Percentiles rank a stretch among this genome's conserved stretches.
phyloP scores from a whole-genome alignment of 2,113 vertebrate genomes.

The Halcyon senegalensis region DNA sequence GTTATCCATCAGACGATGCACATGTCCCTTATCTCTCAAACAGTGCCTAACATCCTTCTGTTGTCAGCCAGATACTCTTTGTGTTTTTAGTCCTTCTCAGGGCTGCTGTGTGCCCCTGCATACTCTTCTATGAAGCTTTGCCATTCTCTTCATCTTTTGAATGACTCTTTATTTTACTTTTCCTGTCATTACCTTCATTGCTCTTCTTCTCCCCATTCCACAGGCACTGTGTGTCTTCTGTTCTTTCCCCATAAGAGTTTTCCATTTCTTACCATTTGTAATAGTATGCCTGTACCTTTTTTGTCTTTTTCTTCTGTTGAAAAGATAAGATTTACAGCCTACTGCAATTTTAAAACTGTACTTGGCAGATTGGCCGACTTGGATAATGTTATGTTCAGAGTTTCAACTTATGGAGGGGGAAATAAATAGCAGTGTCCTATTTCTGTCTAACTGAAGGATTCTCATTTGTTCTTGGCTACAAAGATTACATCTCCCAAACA shows the following conservation, averaged over 20 bases:
- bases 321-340: not conserved
- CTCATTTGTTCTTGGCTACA: not conserved
- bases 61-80: not conserved
- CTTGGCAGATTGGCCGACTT: not conserved
- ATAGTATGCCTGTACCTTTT: not conserved
- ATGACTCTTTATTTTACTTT: not conserved
- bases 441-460: not conserved
- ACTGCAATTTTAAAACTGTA: not conserved
- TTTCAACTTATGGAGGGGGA: not conserved
- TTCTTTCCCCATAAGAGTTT: not conserved
- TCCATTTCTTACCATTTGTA: not conserved
- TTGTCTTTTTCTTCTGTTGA: not conserved
- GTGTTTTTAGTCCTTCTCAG: not conserved
- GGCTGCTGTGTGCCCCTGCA: not conserved
- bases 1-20: not conserved
- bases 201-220: not conserved
- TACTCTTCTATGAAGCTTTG: not conserved
- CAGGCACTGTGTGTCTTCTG: not conserved
- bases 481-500: not conserved
- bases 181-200: not conserved
- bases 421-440: not conserved
- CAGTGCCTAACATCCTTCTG: not conserved
- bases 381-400: not conserved
- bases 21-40: not conserved
- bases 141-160: not conserved